phyloP scores from a whole-genome alignment of 2,113 vertebrate genomes.

The Bambusicola thoracicus region DNA sequence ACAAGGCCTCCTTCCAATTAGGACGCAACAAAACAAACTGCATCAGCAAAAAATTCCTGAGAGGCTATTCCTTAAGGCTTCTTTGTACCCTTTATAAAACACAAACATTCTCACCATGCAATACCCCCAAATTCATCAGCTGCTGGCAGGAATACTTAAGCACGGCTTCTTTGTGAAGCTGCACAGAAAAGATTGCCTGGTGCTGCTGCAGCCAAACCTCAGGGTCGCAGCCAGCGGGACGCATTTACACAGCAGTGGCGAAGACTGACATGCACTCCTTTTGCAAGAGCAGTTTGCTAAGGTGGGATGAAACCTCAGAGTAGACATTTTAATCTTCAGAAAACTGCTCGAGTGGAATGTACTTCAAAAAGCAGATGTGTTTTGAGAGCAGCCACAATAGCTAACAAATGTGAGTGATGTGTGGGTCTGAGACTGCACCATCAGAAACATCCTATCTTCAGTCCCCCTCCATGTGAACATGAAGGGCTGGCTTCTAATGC shows the following conservation, averaged over 20 bases:
- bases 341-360: not conserved
- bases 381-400: not conserved
- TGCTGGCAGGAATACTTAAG: not conserved
- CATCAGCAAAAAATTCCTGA: conserved; percentile 53
- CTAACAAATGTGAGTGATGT: not conserved
- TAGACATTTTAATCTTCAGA: not conserved
- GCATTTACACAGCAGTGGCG: not conserved
- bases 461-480: not conserved
- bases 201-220: not conserved
- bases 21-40: conserved; percentile 34
- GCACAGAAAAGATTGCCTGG: not conserved
- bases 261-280: not conserved
- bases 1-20: conserved; percentile 55
- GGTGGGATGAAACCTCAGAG: not conserved
- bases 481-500: not conserved
- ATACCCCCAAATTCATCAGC: not conserved
- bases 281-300: not conserved
- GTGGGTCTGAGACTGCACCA: not conserved
- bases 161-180: not conserved
- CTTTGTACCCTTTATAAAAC: conserved; percentile 13
- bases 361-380: not conserved
- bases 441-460: not conserved
- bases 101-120: not conserved
- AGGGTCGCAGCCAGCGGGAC: not conserved
- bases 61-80: conserved; percentile 22